Base-by-base conservation (phyloP, 2,797 vertebrate genomes). In the Sebastes jordani region DNA sequence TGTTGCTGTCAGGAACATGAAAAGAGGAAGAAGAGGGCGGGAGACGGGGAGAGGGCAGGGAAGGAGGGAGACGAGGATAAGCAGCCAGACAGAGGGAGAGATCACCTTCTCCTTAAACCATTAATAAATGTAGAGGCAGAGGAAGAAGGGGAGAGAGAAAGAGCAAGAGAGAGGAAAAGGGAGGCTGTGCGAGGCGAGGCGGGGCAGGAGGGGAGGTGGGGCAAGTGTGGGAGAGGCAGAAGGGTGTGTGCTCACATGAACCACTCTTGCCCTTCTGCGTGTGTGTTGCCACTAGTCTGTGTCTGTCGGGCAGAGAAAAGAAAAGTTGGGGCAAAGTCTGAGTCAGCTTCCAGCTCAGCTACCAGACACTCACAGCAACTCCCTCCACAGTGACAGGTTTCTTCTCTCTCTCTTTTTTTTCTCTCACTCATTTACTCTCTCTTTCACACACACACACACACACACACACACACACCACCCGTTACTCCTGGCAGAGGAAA, bases 161-260 rank as follows among this genome's bases (percentile, higher is more conserved):
- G 66, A 80, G 79, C 62, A 72, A 56, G 54, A 64, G 83, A 81
- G 65, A 14, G 46, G 46, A 11, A 71, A 52, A 75, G 78, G 71
- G 81, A 67, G 80, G 70, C 78, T 82, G 67, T 67, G 36, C 22
- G 87, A 88, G 88, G 82, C 84, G 83, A 88, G 88, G 82, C 84
- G 83, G 78, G 87, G 84, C 29, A 75, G 58, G 42, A 69, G 30
- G 55, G 81, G 82, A 86, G 90, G 90, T 85, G 88, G 90, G 81
- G 91, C 84, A 74, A 88, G 76, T 78, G 92, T 89, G 92, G 93
- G 92, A 94, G 94, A 91, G 91, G 92, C 90, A 95, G 89, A 94
- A 91, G 95, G 93, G 95, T 95, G 95, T 92, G 93, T 94, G 91
- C 92, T 94, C 85, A 84, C 90, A 93, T 88, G 93, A 93, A 91